phyloP scores from a whole-genome alignment of 1,140 invertebrate species.

The Rhyzopertha dominica region DNA sequence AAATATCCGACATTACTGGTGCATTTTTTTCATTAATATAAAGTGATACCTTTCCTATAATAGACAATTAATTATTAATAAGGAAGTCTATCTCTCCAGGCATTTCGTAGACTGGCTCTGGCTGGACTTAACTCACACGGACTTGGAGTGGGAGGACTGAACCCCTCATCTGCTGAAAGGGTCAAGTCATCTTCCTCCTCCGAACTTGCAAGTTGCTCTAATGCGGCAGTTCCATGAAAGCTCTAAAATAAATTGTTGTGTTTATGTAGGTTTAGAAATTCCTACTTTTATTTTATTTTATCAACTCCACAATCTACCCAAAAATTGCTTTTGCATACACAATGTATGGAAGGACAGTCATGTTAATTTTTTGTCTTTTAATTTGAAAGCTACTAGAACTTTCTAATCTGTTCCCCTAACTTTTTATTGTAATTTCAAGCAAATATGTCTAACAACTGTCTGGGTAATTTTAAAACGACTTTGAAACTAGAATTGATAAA shows the following conservation, averaged over 20 bases:
- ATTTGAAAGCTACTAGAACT: no score
- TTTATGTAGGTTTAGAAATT: no score
- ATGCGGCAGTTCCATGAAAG: slow-evolving; percentile 44
- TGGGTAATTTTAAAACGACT: no score
- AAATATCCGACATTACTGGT: slow-evolving; percentile 10
- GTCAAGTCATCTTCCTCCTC: slow-evolving; percentile 42
- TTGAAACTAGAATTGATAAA: no score
- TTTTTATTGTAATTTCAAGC: no score
- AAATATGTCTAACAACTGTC: no score
- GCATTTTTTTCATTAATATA: slow-evolving; percentile 9
- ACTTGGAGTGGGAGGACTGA: slow-evolving; percentile 44
- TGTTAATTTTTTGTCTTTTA: no score
- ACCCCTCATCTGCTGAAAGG: slow-evolving; percentile 42
- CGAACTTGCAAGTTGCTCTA: slow-evolving; percentile 43
- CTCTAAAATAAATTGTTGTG: slow-evolving; percentile 37
- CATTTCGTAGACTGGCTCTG: slow-evolving; percentile 31
- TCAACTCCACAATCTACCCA: no score
- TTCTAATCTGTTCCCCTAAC: no score
- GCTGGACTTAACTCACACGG: slow-evolving; percentile 42
- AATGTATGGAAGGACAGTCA: no score
- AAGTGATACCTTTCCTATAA: slow-evolving; percentile 8
- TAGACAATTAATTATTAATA: slow-evolving; percentile 21
- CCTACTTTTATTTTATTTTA: no score
- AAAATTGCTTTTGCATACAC: no score
- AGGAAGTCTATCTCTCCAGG: slow-evolving; percentile 35